Base-by-base conservation (phyloP, 2,797 vertebrate species). In the Chelidonichthys spinosus region DNA sequence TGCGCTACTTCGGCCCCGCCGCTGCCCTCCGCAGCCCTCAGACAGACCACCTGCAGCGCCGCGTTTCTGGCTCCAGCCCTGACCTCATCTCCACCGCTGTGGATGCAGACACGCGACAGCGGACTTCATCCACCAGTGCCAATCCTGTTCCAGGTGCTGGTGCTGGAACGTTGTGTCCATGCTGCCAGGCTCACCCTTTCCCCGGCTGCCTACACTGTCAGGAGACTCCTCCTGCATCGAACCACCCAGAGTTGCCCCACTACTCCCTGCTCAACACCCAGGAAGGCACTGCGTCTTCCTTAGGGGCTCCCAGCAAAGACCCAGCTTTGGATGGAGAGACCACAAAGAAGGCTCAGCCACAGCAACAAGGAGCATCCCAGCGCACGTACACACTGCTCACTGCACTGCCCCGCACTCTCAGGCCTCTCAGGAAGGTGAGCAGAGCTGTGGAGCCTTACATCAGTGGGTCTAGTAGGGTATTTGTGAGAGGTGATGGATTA, bases 21-120 rank as follows among this genome's bases (percentile, higher is more conserved):
- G 98, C 97, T 0, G 95, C 97, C 32, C 95, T 99, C 65, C 95
- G 97, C 46, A 98, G 98, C 93, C 98, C 97, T 0, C 97, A 99
- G 90, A 97, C 96, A 0, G 96, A 96, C 93, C 97, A 97, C 6
- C 93, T 97, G 6, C 97, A 98, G 33, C 93, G 96, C 32, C 94
- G 92, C 3, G 83, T 97, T 52, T 96, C 97, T 0, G 95, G 95
- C 40, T 96, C 96, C 63, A 96, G 95, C 87, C 98, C 98, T 0
- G 98, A 99, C 87, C 95, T 99, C 92, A 97, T 99, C 89, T 96
- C 96, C 58, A 92, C 96, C 0, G 94, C 96, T 4, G 69, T 97
- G 92, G 96, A 95, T 1, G 96, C 95, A 0, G 96, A 96, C 63
- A 93, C 93, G 4, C 92, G 95, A 32, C 92, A 92, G 78, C 85